A percentile compares a stretch with the other conserved stretches of the same genome.
These are phyloP conservation scores for Umimayanthus kanabou DNA, from an alignment of 92 coral and sea anemone species.

Conservation along the genomic window DNA sequence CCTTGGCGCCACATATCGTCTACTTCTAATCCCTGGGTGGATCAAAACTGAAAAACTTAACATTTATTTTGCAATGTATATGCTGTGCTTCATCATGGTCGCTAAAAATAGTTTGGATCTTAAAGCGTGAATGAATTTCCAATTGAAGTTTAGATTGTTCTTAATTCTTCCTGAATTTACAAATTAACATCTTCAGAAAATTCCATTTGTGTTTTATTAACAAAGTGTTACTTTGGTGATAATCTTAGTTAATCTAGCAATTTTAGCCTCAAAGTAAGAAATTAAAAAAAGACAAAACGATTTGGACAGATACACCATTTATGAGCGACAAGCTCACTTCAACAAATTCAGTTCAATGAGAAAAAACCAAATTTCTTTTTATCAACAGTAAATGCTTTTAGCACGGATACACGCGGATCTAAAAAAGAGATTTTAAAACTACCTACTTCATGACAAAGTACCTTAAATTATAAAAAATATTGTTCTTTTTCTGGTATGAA, in stretches of 20 bases:
- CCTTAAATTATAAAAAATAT: too few relatives aligned
- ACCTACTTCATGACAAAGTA: too few relatives aligned
- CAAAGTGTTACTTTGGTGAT: neutral
- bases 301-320: too few relatives aligned
- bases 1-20: slow-evolving; percentile 1
- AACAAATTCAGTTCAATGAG: too few relatives aligned
- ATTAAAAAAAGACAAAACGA: too few relatives aligned
- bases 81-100: neutral
- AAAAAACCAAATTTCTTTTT: too few relatives aligned
- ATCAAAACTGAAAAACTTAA: neutral
- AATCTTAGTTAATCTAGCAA: neutral
- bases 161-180: neutral
- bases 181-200: neutral
- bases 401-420: too few relatives aligned
- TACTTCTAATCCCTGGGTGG: neutral
- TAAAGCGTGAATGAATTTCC: neutral
- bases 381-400: too few relatives aligned
- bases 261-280: too few relatives aligned
- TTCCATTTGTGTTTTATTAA: neutral
- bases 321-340: too few relatives aligned
- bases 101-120: neutral
- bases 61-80: neutral
- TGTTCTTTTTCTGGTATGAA: too few relatives aligned
- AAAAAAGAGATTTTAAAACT: too few relatives aligned
- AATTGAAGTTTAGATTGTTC: neutral